Evolutionary conservation across 2,113 vertebrate genomes (phyloP), one percentile per base, ranked within the genome.

Genomic region (Oenanthe melanoleuca): DNA sequence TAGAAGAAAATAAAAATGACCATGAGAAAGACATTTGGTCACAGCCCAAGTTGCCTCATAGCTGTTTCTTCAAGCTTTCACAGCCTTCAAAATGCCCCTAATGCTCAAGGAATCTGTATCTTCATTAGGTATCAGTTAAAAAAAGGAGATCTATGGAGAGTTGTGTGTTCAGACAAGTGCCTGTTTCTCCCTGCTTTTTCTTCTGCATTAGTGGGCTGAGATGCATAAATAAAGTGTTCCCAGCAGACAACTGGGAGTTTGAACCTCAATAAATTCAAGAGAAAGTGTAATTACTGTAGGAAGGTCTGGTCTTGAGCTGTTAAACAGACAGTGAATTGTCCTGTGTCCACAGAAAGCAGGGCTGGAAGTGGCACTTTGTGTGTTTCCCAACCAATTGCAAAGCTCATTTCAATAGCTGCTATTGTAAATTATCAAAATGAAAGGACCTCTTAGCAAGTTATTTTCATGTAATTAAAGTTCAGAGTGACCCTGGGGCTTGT

Each of bases 401-500:
- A 72, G 81, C 70, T 77, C n/a, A 15, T 92, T 96, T 86, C 59
- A 82, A 61, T 89, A 52, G 81, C 71, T 28, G 22, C 8, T 37
- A 34, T 57, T 94, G 79, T 69, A 80, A 85, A 82, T 94, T 49
- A 92, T 82, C 81, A 34, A 88, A 94, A 94, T 42, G 61, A 77
- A 94, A 92, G 25, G 66, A 49, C 57, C 37, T 89, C 85, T 96
- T 86, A 72, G 61, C 1, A 1, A 55, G 70, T 94, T 92, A 69
- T 94, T 96, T 82, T 75, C 77, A 50, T 24, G 74, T 86, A 92
- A 93, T 95, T 94, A 79, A 85, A 80, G 81, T 88, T 85, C 66
- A 72, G 81, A 69, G 57, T 37, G 88, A 77, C 74, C 66, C 90
- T 37, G 33, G 70, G 89, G 85, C 88, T 89, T 61, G 45, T 69